Evolutionary conservation across 1,140 invertebrate species (phyloP), one percentile per base, ranked within the genome.

Genomic region (Apis florea): DNA sequence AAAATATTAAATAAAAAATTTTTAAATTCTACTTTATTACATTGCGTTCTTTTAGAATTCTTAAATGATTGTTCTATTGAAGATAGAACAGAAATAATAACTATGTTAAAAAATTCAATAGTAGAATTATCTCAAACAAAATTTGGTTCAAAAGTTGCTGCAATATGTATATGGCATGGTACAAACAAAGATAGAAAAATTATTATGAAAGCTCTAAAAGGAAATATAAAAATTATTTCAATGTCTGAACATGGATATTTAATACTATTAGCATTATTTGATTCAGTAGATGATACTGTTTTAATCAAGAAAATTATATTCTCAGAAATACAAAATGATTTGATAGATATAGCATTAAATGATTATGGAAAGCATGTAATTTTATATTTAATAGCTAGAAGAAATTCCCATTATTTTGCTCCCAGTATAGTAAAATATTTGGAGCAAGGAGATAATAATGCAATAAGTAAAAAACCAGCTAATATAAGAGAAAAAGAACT

Each of bases 231-330:
- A 17, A 96, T 97, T 82, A 95, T 98, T 15, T 96, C 96, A 31
- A 95, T 95, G 56, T 98, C 98, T 84, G 97, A 99, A 92, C 96
- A 98, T 89, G 98, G 98, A 0, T 96, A 98, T 91, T 92, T 97
- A 26, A 95, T 98, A 13, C 91, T 99, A 53, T 93, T 99, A 75
- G 95, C 97, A 1, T 94, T 99, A 67, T 96, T 99, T 84, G 98
- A 99, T 91, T 95, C 95, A n/a, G 96, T 98, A 1, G 98, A 99
- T 93, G 98, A 99, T 89, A 99, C 98, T 5, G 96, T 98, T 68
- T 93, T 99, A 1, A 94, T 99, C 31, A 97, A 97, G 85, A 99
- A 99, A 93, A 95, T 96, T 19, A 95, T 97, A 64, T 93, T 97
- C 26, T 93, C 96, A 72, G 96, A 98, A 89, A 92, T 99, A 68